Conservation (phyloP, 2,888 invertebrate species). For the Hemithea aestivaria region DNA sequence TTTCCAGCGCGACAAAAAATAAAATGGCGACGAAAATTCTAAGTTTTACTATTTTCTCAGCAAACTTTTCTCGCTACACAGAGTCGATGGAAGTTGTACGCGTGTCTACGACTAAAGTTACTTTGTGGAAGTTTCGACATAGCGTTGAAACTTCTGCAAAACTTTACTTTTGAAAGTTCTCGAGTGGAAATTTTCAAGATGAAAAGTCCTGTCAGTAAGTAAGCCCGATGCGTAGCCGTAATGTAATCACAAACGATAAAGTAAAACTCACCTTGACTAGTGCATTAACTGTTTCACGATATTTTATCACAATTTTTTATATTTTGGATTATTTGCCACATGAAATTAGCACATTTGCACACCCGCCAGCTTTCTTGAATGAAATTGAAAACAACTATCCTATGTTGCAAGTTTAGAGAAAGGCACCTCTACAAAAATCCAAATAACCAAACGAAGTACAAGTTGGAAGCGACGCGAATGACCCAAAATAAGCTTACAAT, state of each 20-base stretch:
- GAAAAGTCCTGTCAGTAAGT: slow-evolving; percentile 72
- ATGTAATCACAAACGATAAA: slow-evolving; percentile 44
- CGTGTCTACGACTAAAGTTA: slow-evolving; percentile 42
- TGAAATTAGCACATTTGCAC: slow-evolving; percentile 66
- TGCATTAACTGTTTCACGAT: slow-evolving; percentile 63
- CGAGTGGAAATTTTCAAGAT: slow-evolving; percentile 78
- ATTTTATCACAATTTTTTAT: slow-evolving; percentile 47
- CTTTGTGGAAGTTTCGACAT: slow-evolving; percentile 59
- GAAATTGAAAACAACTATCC: slow-evolving; percentile 72
- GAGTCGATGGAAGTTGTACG: slow-evolving; percentile 46
- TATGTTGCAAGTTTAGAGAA: slow-evolving; percentile 79
- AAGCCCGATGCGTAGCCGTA: slow-evolving; percentile 42
- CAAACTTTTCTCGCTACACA: slow-evolving; percentile 61
- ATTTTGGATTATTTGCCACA: slow-evolving; percentile 52
- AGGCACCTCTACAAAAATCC: slow-evolving; percentile 75
- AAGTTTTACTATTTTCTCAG: slow-evolving; percentile 77
- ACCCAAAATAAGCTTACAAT: slow-evolving; percentile 76
- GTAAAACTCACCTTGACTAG: slow-evolving; percentile 70
- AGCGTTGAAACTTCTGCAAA: slow-evolving; percentile 66
- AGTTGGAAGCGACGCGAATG: slow-evolving; percentile 73
- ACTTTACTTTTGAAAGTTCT: slow-evolving; percentile 75
- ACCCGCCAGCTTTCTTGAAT: slow-evolving; percentile 77
- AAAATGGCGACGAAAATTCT: slow-evolving; percentile 81
- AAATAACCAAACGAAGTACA: slow-evolving; percentile 65
- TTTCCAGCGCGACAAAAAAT: slow-evolving; percentile 81